These are phyloP conservation scores for Talpa occidentalis DNA, from an alignment of 2,113 vertebrate species.

Conservation along the genomic window DNA sequence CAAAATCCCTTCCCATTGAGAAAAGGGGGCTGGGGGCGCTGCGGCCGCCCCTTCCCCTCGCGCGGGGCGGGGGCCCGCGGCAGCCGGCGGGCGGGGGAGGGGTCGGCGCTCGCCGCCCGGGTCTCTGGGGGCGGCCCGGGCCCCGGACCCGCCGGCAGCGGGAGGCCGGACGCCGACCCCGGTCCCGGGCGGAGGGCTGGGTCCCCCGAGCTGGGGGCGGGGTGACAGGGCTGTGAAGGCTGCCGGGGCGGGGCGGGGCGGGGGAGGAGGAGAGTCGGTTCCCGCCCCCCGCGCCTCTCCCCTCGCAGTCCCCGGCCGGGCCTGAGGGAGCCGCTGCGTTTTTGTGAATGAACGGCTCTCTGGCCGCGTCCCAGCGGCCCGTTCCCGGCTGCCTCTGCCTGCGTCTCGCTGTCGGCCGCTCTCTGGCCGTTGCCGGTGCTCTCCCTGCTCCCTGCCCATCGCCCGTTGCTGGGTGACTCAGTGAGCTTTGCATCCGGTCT, in stretches of 20 bases:
- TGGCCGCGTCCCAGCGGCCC: constrained; percentile 84
- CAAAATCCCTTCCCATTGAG: constrained; percentile 77
- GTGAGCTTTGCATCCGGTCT: constrained; percentile 78
- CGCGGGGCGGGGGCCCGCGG: neutral
- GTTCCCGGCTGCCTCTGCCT: constrained; percentile 72
- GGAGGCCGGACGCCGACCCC: neutral
- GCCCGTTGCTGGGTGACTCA: constrained; percentile 76
- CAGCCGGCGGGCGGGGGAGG: constrained; percentile 63
- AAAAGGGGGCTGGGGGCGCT: constrained; percentile 80
- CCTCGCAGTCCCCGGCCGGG: constrained; percentile 14
- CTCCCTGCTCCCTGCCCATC: constrained; percentile 79
- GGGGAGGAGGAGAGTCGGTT: neutral
- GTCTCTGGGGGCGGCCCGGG: constrained; percentile 51
- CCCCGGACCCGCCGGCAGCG: neutral
- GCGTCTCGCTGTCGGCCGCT: constrained; percentile 78
- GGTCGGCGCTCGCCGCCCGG: neutral
- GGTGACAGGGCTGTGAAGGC: constrained; percentile 63
- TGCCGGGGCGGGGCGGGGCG: constrained; percentile 57
- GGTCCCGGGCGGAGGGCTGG: constrained; percentile 67
- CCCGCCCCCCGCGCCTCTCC: neutral
- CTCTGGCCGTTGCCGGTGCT: constrained; percentile 82
- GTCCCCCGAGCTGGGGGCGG: constrained; percentile 60
- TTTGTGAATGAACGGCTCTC: constrained; percentile 92
- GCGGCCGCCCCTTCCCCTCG: constrained; percentile 71
- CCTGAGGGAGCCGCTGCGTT: constrained; percentile 78